phyloP scores from a whole-genome alignment of 2,888 invertebrate species.

The Athalia circularis region DNA sequence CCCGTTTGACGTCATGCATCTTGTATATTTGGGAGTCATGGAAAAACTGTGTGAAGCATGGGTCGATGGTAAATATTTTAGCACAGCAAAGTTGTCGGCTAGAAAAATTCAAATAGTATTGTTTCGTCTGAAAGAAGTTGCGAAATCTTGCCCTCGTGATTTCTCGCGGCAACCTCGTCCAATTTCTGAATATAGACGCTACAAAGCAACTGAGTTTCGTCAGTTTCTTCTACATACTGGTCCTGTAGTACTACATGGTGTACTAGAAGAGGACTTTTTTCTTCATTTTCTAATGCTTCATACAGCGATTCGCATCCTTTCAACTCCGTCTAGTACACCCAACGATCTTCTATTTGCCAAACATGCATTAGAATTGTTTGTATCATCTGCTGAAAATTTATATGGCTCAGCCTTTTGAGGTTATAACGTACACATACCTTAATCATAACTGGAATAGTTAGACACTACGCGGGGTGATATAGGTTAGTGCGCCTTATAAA shows the following conservation, averaged over 20 bases:
- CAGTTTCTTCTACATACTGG: no score
- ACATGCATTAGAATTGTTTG: conserved; percentile 56
- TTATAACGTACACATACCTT: conserved; percentile 58
- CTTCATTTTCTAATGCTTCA: conserved; percentile 56
- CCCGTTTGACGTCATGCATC: no score
- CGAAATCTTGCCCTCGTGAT: conserved; percentile 51
- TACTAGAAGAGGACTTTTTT: conserved; percentile 51
- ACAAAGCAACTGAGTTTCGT: no score
- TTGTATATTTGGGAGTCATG: no score
- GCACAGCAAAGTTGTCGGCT: conserved; percentile 44
- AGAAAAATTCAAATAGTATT: conserved; percentile 46
- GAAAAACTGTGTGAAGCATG: no score
- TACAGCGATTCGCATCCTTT: conserved; percentile 54
- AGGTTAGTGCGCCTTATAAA: no score
- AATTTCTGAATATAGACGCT: no score
- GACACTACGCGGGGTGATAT: no score
- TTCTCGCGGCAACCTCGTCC: conserved; percentile 55
- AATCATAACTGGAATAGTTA: no score
- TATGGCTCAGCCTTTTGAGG: conserved; percentile 60
- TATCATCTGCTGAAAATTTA: no score
- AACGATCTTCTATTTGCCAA: conserved; percentile 50
- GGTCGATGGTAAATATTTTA: conserved; percentile 48
- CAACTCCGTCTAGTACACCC: conserved; percentile 42
- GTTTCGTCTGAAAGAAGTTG: conserved; percentile 46
- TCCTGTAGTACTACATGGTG: no score